These are phyloP conservation scores for Horisme vitalbata DNA, from an alignment of 2,888 invertebrate genomes.

Conservation along the genomic window DNA sequence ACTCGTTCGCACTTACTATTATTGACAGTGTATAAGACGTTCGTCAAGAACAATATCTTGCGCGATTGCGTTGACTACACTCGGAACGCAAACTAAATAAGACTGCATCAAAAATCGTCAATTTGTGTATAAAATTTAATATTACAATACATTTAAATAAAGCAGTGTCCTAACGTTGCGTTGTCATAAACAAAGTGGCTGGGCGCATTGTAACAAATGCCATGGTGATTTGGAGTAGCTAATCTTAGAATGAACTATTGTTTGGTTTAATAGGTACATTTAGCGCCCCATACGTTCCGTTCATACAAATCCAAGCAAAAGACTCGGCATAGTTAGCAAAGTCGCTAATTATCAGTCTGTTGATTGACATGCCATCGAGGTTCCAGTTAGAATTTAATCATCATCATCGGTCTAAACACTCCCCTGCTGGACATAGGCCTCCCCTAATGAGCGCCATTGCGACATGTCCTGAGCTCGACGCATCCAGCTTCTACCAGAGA, in stretches of 20 bases:
- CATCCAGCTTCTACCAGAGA: no score
- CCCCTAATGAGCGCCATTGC: no score
- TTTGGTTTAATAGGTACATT: slow-evolving; percentile 7
- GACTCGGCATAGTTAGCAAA: no score
- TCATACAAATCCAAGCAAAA: slow-evolving; percentile 8
- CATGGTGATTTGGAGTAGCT: background rate
- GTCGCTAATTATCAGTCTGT: no score
- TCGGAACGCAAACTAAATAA: slow-evolving; percentile 31
- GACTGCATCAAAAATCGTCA: slow-evolving; percentile 28
- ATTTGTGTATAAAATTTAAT: slow-evolving; percentile 27
- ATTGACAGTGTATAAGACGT: slow-evolving; percentile 20
- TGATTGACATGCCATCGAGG: no score
- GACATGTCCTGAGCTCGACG: no score
- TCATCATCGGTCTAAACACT: no score
- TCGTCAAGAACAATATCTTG: slow-evolving; percentile 10
- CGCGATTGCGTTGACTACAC: slow-evolving; percentile 19
- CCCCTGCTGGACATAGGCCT: no score
- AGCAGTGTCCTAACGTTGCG: slow-evolving; percentile 10
- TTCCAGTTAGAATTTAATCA: no score
- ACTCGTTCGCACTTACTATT: slow-evolving; percentile 63
- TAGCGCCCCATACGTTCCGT: slow-evolving; percentile 4
- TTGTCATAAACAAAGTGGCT: background rate
- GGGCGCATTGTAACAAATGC: slow-evolving; percentile 2
- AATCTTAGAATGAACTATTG: background rate
- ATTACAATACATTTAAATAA: slow-evolving; percentile 16